A percentile compares a stretch with the other conserved stretches of the same genome.
These are phyloP conservation scores for Morone saxatilis DNA, from an alignment of 2,113 vertebrate species.

Conservation along the genomic window DNA sequence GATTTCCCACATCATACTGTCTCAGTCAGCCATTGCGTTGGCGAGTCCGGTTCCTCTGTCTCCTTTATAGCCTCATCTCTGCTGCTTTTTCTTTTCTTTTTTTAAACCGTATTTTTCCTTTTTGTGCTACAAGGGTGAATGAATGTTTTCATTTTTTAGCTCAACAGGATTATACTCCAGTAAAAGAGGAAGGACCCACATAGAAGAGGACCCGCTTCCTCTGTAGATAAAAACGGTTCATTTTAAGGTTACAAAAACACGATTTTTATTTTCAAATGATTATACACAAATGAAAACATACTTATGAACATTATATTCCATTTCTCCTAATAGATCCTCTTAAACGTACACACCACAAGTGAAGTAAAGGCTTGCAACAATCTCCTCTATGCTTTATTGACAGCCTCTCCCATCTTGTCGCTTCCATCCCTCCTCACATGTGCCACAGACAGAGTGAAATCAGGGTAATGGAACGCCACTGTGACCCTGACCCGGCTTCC, in stretches of 20 bases:
- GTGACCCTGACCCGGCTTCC: conserved; percentile 56
- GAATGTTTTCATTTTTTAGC: conserved; percentile 54
- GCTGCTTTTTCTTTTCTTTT: not conserved
- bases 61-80: conserved; percentile 9
- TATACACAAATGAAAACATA: too few relatives aligned
- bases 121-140: conserved; percentile 34
- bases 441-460: conserved; percentile 54
- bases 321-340: too few relatives aligned
- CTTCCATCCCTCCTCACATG: conserved; percentile 23
- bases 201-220: too few relatives aligned
- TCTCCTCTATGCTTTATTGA: not conserved
- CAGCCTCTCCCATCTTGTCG: conserved; percentile 5
- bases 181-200: too few relatives aligned
- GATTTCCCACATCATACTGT: conserved; percentile 48
- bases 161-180: too few relatives aligned
- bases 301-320: too few relatives aligned
- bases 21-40: conserved; percentile 1
- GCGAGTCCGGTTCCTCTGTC: not conserved
- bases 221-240: too few relatives aligned
- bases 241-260: too few relatives aligned
- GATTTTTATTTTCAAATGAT: too few relatives aligned
- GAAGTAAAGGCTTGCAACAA: not conserved
- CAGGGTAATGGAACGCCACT: conserved; percentile 48
- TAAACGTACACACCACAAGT: too few relatives aligned
- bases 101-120: conserved; percentile 17